Evolutionary conservation across 30 jellyfish, hydroid and myxozoan species (phyloP).

Genomic region (Mastigias papua): DNA sequence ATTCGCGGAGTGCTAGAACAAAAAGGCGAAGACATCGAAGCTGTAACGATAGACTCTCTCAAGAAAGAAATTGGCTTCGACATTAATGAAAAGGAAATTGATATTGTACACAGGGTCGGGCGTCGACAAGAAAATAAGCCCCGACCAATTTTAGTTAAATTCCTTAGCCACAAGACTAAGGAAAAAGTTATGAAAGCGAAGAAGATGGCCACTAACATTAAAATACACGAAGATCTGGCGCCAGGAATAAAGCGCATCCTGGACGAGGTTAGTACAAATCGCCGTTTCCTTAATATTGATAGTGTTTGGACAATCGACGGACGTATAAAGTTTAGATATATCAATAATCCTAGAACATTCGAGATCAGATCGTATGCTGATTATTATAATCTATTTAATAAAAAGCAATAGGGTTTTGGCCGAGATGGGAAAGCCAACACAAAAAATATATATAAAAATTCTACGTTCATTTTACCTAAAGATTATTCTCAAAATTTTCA

Average conservation of each 20-base stretch:
- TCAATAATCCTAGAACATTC: neutral
- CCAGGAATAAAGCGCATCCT: neutral
- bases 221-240: conserved; percentile 6
- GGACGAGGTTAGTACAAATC: conserved; percentile 3
- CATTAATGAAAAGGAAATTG: neutral
- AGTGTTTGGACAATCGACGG: conserved; percentile 17
- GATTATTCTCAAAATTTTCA: neutral
- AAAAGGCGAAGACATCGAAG: conserved; percentile 9
- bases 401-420: conserved; percentile 17
- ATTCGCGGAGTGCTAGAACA: conserved; percentile 8
- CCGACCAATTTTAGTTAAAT: conserved; percentile 6
- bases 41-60: neutral
- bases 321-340: neutral
- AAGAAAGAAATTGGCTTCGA: conserved; percentile 2
- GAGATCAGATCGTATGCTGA: conserved; percentile 10
- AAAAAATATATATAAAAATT: neutral
- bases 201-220: conserved; percentile 8
- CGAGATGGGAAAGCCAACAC: conserved; percentile 14
- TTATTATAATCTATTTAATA: neutral
- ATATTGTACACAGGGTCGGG: conserved; percentile 11
- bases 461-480: neutral
- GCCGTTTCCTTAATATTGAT: neutral
- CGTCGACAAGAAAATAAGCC: conserved; percentile 1
- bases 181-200: conserved; percentile 11
- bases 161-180: conserved; percentile 11